Conservation (phyloP, 2,113 vertebrate genomes). For the Malaclemys terrapin region DNA sequence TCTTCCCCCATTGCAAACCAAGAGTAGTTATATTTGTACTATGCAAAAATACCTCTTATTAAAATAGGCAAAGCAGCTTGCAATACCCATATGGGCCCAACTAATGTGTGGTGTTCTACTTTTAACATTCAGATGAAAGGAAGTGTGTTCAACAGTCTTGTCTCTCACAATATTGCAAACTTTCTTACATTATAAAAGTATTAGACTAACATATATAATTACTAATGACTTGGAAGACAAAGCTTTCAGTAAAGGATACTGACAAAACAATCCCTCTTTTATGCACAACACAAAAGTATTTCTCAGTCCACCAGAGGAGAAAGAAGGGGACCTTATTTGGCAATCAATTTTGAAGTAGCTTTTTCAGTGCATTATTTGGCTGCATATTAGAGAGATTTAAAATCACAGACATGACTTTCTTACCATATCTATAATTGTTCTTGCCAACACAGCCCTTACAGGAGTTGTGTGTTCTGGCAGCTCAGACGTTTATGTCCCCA, state of each 20-base stretch:
- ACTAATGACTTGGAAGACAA: fast-evolving
- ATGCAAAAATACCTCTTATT: neutral
- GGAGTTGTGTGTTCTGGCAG: neutral
- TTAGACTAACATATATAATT: fast-evolving
- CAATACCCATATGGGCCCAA: fast-evolving
- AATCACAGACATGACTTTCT: neutral
- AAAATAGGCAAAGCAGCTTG: fast-evolving
- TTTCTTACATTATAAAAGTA: fast-evolving
- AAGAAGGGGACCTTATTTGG: neutral
- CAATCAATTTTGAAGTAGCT: neutral
- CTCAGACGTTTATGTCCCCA: neutral
- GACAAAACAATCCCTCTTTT: neutral
- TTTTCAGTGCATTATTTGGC: fast-evolving
- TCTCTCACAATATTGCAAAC: neutral
- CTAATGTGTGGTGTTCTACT: neutral
- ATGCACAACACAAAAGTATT: fast-evolving
- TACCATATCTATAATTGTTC: neutral
- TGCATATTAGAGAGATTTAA: fast-evolving
- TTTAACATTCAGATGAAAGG: neutral
- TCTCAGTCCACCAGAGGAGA: neutral
- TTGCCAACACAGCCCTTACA: neutral
- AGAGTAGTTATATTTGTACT: neutral
- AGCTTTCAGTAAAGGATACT: neutral
- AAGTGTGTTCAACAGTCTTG: fast-evolving
- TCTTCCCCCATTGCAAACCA: neutral